Conservation (phyloP, 2,888 invertebrate genomes). For the Polyommatus iphigenia region DNA sequence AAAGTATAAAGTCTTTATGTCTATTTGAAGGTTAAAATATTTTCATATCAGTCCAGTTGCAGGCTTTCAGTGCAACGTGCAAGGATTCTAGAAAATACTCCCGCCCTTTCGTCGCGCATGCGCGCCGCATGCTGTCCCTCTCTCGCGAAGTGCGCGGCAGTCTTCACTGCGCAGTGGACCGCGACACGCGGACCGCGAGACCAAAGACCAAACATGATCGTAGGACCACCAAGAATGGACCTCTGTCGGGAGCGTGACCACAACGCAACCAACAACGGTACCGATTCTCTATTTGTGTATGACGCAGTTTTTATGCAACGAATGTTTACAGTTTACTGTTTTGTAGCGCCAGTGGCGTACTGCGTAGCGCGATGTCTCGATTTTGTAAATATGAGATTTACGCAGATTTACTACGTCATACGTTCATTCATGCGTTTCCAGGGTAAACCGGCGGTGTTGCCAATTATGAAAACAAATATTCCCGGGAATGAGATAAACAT, state of each 20-base stretch:
- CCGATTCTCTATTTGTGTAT: constrained; percentile 53
- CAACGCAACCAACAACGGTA: constrained; percentile 47
- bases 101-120: constrained; percentile 73
- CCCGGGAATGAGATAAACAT: constrained; percentile 25
- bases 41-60: background rate
- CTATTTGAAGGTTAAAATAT: background rate
- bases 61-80: constrained; percentile 37
- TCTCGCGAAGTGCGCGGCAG: constrained; percentile 68
- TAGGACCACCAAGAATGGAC: constrained; percentile 58
- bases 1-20: background rate
- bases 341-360: background rate
- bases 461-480: constrained; percentile 27
- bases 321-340: background rate
- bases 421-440: constrained; percentile 35
- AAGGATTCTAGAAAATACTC: constrained; percentile 68
- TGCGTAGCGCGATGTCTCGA: background rate
- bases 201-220: constrained; percentile 57
- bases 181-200: constrained; percentile 54
- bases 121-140: constrained; percentile 58
- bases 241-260: constrained; percentile 48
- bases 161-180: constrained; percentile 62
- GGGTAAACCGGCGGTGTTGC: constrained; percentile 31
- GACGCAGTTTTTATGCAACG: constrained; percentile 47
- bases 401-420: constrained; percentile 37
- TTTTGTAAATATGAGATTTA: background rate